Percentiles rank a stretch among this genome's conserved stretches.
These are phyloP conservation scores for Alloplasta piceator DNA, from an alignment of 2,888 invertebrate genomes.

Conservation along the genomic window DNA sequence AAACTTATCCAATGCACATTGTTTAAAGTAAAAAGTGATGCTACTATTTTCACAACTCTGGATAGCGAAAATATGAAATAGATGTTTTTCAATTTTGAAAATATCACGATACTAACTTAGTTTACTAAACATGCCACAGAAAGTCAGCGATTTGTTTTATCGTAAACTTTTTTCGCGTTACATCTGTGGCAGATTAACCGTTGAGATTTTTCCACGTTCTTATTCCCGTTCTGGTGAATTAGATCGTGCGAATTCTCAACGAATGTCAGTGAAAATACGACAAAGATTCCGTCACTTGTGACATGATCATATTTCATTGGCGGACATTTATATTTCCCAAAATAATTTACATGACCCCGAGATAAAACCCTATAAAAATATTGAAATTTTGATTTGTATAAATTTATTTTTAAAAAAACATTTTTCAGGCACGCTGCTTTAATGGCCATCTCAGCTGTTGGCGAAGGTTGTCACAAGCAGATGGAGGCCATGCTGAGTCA, in stretches of 20 bases:
- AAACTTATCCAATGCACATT: too few species aligned
- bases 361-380: conserved; percentile 1
- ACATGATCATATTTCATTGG: conserved; percentile 41
- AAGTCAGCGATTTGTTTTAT: conserved; percentile 76
- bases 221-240: conserved; percentile 71
- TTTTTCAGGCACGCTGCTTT: conserved; percentile 93
- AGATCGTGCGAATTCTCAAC: conserved; percentile 40
- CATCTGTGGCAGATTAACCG: conserved; percentile 77
- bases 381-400: not conserved
- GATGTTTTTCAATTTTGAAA: not conserved
- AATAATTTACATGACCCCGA: not conserved
- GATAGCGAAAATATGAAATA: conserved; percentile 1
- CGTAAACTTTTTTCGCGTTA: conserved; percentile 74
- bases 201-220: conserved; percentile 60
- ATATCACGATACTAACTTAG: not conserved
- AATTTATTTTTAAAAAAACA: not conserved
- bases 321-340: conserved; percentile 31
- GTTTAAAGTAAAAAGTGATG: too few species aligned
- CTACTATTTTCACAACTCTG: too few species aligned
- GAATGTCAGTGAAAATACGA: conserved; percentile 41
- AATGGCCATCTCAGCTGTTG: conserved; percentile 99
- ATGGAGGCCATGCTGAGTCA: conserved; percentile 98
- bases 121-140: conserved; percentile 68
- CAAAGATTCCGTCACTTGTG: conserved; percentile 16
- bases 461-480: conserved; percentile 99